Evolutionary conservation across 2,113 vertebrate species (phyloP).

Genomic region (Leptocoma aspasia): DNA sequence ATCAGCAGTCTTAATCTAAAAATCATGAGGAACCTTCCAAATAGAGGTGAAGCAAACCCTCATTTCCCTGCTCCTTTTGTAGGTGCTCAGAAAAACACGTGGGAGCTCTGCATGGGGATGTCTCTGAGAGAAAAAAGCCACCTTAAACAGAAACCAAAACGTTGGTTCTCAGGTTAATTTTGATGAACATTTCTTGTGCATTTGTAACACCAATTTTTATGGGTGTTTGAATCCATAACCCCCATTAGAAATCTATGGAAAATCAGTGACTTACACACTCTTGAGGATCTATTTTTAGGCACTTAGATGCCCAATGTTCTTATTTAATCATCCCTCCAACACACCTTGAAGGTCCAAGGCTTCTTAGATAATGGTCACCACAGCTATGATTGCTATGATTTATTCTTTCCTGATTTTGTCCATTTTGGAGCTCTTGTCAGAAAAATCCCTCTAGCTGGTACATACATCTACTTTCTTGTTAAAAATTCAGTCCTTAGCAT

Average conservation of each 20-base stretch:
- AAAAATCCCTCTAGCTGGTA: background rate
- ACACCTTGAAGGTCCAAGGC: background rate
- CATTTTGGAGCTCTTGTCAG: background rate
- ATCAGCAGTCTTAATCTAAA: background rate
- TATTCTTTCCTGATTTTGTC: background rate
- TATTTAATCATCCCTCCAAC: background rate
- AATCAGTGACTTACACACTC: background rate
- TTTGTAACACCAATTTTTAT: background rate
- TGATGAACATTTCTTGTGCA: background rate
- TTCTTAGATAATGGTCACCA: background rate
- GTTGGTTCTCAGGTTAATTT: background rate
- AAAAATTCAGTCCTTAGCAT: conserved; percentile 5
- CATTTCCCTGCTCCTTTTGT: background rate
- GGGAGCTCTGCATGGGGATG: background rate
- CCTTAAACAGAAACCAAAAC: background rate
- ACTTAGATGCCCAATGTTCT: background rate
- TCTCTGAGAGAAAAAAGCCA: background rate
- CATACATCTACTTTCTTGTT: background rate
- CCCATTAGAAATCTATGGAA: background rate
- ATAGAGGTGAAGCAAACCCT: background rate
- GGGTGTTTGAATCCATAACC: background rate
- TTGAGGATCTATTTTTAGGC: background rate
- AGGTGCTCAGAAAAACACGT: background rate
- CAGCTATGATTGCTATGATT: background rate
- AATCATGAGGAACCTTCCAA: background rate